phyloP scores from a whole-genome alignment of 2,888 invertebrate genomes.

The Scrobipalpa atriplicella region DNA sequence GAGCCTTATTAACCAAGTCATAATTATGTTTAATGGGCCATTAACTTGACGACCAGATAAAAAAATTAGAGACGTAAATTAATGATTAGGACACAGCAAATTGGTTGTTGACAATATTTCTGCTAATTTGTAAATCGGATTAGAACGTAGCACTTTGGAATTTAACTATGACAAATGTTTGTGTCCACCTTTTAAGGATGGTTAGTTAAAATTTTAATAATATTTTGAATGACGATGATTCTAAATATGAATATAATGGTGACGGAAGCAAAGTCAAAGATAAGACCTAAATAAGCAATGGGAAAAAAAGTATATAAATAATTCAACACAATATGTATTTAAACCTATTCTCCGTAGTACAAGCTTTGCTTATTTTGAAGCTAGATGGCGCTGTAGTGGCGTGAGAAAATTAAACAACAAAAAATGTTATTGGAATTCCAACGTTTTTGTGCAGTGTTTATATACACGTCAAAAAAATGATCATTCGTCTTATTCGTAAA shows the following conservation, averaged over 20 bases:
- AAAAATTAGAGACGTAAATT: constrained; percentile 16
- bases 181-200: no score
- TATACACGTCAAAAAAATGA: not conserved
- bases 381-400: no score
- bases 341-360: no score
- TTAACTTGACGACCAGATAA: constrained; percentile 6
- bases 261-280: no score
- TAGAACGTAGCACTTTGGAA: constrained; percentile 4
- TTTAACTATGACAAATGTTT: not conserved
- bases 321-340: no score
- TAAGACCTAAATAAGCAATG: no score
- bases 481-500: not conserved
- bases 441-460: constrained; percentile 1
- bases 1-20: constrained; percentile 29
- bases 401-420: not conserved
- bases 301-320: no score
- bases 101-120: constrained; percentile 23
- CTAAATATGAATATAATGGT: no score
- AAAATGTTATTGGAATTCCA: not conserved
- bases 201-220: no score
- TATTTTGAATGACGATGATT: no score
- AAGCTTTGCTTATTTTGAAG: no score
- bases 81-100: constrained; percentile 16
- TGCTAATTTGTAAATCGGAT: constrained; percentile 15
- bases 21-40: constrained; percentile 26